Base-by-base conservation (phyloP, 2,888 invertebrate genomes). In the Drosophila atroscutellata region DNA sequence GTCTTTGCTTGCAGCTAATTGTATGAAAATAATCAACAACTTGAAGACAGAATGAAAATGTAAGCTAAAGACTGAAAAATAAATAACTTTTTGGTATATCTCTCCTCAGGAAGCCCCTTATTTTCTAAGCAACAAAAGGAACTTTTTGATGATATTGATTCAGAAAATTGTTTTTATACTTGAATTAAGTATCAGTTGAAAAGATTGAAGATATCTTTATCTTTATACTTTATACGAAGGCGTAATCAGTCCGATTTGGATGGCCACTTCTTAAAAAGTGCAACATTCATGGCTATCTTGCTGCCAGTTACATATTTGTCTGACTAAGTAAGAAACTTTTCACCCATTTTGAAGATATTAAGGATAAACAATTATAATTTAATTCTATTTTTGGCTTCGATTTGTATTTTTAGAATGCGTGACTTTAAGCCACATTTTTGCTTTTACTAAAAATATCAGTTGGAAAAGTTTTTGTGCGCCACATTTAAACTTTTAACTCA, bases 401-500 rank as follows among this genome's bases (percentile, higher is more conserved):
- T 45, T 24, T 45, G 2, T 45, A 45, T 45, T 8, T 24, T 45
- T 45, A n/a, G 15, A 54, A 36, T 24, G 54, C 15, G 15, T 8
- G 39, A 39, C 8, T 39, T 39, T 13, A 20, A 20, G 18, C 9
- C 15, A 54, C 11, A 26, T 36, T 26, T 49, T 18, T 18, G 50
- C 9, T n/a, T 50, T 28, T n/a, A 28, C 15, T 55, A n/a, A 26
- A 56, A 42, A 42, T 42, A 30, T 42, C 9, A 20, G 8, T 20
- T 20, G 20, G 30, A 15, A 13, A n/a, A 26, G 24, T 15, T 8
- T 32, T 20, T 32, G 15, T 5, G 18, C 26, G n/a, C 9, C 52
- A 15, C 32, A 34, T 60, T 42, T 50, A 60, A 76, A 67, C 66
- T 63, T 61, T 75, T 9, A 39, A 51, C 52, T 67, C 57, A 75